phyloP scores from a whole-genome alignment of 1,140 invertebrate species.

The Coelopa frigida region DNA sequence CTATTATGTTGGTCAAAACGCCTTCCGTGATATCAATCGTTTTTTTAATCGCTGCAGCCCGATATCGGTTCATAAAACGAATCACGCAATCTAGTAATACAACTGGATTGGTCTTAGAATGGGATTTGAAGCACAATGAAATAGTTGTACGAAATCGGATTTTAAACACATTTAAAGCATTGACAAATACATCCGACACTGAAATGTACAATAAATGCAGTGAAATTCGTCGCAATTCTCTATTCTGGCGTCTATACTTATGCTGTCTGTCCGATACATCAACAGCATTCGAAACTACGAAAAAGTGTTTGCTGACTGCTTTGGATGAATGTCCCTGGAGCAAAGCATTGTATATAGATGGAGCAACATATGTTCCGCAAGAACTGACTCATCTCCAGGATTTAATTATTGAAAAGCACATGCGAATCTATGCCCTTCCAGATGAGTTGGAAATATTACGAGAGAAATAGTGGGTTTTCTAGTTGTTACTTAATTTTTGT shows the following conservation, averaged over 20 bases:
- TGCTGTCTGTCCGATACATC: slow-evolving; percentile 23
- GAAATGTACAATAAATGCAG: neutral
- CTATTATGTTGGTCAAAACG: slow-evolving; percentile 16
- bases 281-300: slow-evolving; percentile 31
- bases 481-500: no score
- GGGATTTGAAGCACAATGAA: slow-evolving; percentile 10
- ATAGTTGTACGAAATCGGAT: slow-evolving; percentile 28
- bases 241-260: slow-evolving; percentile 41
- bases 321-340: slow-evolving; percentile 63
- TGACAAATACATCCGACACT: slow-evolving; percentile 9
- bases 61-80: slow-evolving; percentile 19
- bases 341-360: slow-evolving; percentile 52
- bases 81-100: neutral
- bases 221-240: slow-evolving; percentile 29
- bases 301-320: slow-evolving; percentile 48
- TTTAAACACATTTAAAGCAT: slow-evolving; percentile 29
- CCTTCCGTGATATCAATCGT: slow-evolving; percentile 26
- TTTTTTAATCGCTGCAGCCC: slow-evolving; percentile 23
- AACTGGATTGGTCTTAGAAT: neutral
- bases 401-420: slow-evolving; percentile 61
- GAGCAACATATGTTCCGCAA: slow-evolving; percentile 47
- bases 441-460: slow-evolving; percentile 62
- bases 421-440: slow-evolving; percentile 60
- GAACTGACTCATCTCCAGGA: slow-evolving; percentile 58
- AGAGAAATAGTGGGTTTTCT: slow-evolving; percentile 19